phyloP scores from a whole-genome alignment of 2,888 invertebrate species.

The Tetragonula carbonaria region DNA sequence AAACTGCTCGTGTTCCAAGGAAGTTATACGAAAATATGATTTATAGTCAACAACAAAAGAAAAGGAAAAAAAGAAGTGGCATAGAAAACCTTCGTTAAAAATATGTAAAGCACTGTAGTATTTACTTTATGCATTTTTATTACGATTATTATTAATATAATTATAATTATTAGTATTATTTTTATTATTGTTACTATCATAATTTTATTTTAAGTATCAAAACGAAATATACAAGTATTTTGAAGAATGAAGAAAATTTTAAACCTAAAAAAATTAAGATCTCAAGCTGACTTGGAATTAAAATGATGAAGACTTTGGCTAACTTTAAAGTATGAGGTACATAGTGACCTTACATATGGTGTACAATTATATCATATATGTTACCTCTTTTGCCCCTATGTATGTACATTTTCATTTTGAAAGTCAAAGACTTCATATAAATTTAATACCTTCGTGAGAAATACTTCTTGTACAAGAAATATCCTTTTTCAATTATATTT shows the following conservation, averaged over 20 bases:
- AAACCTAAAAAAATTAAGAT: constrained; percentile 41
- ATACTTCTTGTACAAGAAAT: constrained; percentile 69
- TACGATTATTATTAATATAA: constrained; percentile 30
- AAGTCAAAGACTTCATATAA: constrained; percentile 54
- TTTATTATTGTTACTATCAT: constrained; percentile 32
- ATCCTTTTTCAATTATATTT: constrained; percentile 69
- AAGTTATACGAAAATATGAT: constrained; percentile 32
- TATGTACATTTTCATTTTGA: constrained; percentile 49
- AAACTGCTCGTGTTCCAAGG: constrained; percentile 41
- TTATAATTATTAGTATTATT: constrained; percentile 17
- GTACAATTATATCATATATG: constrained; percentile 53
- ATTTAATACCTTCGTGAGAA: constrained; percentile 55
- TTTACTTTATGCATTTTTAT: constrained; percentile 43
- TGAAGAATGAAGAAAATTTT: constrained; percentile 46
- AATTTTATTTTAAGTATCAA: constrained; percentile 43
- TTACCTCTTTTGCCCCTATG: constrained; percentile 55
- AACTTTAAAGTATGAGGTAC: constrained; percentile 27
- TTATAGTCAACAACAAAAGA: constrained; percentile 9
- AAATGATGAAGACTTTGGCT: constrained; percentile 41
- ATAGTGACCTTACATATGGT: neutral
- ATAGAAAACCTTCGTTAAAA: constrained; percentile 14
- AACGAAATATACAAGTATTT: constrained; percentile 40
- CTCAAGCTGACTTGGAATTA: constrained; percentile 48
- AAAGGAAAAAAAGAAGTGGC: neutral
- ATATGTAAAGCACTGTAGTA: constrained; percentile 31